Evolutionary conservation across 2,888 invertebrate species (phyloP).

Genomic region (Eupithecia insigniata): DNA sequence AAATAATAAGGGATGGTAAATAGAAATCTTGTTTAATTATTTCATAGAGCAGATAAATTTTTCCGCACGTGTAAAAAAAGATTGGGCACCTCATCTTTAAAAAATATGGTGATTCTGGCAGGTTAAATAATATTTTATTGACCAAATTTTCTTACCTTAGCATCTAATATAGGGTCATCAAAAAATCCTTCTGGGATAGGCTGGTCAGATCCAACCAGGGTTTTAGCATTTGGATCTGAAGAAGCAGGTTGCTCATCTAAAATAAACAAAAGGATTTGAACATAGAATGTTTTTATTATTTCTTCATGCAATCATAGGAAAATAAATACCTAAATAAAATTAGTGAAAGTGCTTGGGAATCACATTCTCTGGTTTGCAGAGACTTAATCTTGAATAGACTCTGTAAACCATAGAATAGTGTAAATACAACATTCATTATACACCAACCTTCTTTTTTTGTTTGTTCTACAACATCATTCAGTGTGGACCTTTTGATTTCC

Average conservation of each 20-base stretch:
- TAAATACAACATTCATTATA: neutral
- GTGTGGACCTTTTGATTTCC: slow-evolving; percentile 65
- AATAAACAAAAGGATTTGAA: slow-evolving; percentile 16
- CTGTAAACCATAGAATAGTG: neutral
- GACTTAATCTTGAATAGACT: neutral
- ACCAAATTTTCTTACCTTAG: slow-evolving; percentile 85
- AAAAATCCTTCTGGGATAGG: slow-evolving; percentile 93
- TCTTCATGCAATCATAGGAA: too few relatives aligned
- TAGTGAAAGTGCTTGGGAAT: neutral
- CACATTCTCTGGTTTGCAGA: neutral
- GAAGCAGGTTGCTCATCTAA: slow-evolving; percentile 63
- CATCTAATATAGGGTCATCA: slow-evolving; percentile 92
- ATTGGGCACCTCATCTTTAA: neutral
- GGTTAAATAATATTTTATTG: neutral
- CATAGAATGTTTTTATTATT: neutral
- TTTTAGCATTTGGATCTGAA: slow-evolving; percentile 52
- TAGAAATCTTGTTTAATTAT: neutral
- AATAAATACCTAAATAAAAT: too few relatives aligned
- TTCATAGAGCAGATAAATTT: neutral
- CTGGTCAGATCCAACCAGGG: slow-evolving; percentile 56
- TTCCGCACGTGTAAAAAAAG: neutral
- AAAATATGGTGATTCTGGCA: neutral
- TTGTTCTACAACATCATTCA: slow-evolving; percentile 43
- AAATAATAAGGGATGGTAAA: neutral
- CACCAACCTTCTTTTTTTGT: slow-evolving; percentile 50